Evolutionary conservation across 2,113 vertebrate species (phyloP).

Genomic region (Thomomys bottae): DNA sequence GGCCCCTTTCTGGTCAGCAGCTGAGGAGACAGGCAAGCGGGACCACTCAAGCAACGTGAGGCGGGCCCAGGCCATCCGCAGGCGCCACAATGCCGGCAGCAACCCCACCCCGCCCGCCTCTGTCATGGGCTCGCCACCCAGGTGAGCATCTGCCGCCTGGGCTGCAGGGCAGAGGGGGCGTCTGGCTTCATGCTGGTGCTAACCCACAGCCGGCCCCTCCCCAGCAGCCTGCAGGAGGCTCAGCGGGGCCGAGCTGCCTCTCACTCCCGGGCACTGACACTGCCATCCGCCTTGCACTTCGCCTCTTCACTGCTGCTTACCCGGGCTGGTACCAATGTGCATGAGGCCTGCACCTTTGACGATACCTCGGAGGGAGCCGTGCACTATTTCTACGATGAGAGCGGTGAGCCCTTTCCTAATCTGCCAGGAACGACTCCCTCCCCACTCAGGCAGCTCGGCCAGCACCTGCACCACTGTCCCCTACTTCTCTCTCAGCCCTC

Average conservation of each 20-base stretch:
- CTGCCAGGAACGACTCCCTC: rapidly evolving
- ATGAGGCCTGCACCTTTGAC: conserved; percentile 93
- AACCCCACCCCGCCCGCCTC: conserved; percentile 94
- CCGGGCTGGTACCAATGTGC: conserved; percentile 87
- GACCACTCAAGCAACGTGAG: conserved; percentile 90
- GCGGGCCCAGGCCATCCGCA: conserved; percentile 92
- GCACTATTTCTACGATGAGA: conserved; percentile 94
- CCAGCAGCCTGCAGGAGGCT: conserved; percentile 90
- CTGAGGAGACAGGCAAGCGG: conserved; percentile 85
- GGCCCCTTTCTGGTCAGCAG: conserved; percentile 77
- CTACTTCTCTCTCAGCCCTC: rapidly evolving
- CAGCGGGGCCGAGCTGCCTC: conserved; percentile 90
- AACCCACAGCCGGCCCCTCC: neutral
- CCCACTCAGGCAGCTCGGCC: rapidly evolving
- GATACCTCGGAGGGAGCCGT: conserved; percentile 94
- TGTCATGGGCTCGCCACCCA: conserved; percentile 94
- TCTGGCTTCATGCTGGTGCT: conserved; percentile 79
- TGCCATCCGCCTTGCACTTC: conserved; percentile 93
- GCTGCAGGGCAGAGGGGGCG: conserved; percentile 73
- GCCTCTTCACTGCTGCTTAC: conserved; percentile 91
- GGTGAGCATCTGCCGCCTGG: conserved; percentile 75
- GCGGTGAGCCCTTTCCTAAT: conserved; percentile 84
- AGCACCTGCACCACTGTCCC: rapidly evolving
- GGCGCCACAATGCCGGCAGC: conserved; percentile 94
- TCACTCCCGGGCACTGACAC: conserved; percentile 89